Percentiles rank a stretch among this genome's conserved stretches.
Conservation (phyloP, 2,113 vertebrate genomes). For the Scortum barcoo region DNA sequence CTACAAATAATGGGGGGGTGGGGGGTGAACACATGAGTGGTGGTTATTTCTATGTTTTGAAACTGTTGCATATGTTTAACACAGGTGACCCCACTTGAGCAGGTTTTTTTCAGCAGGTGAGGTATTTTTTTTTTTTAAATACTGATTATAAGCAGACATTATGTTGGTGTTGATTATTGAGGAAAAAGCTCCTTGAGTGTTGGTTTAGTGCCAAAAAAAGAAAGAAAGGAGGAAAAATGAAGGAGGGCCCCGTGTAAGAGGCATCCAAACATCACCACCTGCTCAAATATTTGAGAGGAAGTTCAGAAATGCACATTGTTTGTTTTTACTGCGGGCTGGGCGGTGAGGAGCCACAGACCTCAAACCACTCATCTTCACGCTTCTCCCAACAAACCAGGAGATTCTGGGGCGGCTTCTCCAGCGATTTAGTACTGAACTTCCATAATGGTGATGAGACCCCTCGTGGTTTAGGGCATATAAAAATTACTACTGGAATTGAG, state of each 20-base stretch:
- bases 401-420: too few relatives aligned
- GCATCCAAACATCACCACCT: constrained; percentile 33
- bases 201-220: not conserved
- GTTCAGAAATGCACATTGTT: constrained; percentile 10
- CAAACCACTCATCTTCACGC: not conserved
- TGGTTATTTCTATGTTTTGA: not conserved
- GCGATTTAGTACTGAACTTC: not conserved
- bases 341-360: not conserved
- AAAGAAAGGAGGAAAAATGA: not conserved
- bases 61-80: not conserved
- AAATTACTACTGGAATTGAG: not conserved
- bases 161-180: not conserved
- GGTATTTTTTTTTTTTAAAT: not conserved
- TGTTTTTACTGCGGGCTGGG: constrained; percentile 17
- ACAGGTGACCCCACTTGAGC: not conserved
- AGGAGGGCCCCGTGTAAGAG: not conserved
- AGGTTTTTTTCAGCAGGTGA: not conserved
- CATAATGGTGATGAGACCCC: too few relatives aligned
- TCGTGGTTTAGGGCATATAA: not conserved
- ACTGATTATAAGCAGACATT: not conserved
- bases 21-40: not conserved
- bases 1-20: too few relatives aligned
- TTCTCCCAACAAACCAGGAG: not conserved
- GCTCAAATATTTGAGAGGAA: constrained; percentile 49
- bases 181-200: not conserved